Evolutionary conservation across 2,113 vertebrate species (phyloP).

Genomic region (Festucalex cinctus): DNA sequence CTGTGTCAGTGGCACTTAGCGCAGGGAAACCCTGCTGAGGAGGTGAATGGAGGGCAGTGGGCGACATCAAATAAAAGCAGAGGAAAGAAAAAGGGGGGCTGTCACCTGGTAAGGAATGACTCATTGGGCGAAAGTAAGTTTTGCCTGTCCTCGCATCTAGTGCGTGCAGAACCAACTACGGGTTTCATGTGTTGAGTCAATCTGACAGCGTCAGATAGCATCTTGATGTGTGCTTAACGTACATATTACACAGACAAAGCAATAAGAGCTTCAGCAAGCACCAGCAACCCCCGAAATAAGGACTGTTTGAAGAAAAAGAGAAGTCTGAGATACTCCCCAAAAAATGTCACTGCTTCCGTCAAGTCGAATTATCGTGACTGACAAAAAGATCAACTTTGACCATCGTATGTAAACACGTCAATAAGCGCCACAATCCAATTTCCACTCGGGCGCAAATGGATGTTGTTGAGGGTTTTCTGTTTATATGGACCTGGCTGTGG

Average conservation of each 20-base stretch:
- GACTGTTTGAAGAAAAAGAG: not conserved
- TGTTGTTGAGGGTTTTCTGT: conserved; percentile 44
- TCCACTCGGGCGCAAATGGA: conserved; percentile 32
- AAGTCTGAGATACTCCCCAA: not conserved
- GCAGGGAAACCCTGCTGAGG: conserved; percentile 47
- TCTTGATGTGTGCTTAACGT: conserved; percentile 44
- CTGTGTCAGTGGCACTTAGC: conserved; percentile 44
- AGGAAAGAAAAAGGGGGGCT: conserved; percentile 15
- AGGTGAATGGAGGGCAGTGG: conserved; percentile 35
- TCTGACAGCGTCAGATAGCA: conserved; percentile 45
- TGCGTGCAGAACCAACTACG: conserved; percentile 53
- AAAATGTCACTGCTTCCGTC: conserved; percentile 28
- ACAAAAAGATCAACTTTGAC: conserved; percentile 38
- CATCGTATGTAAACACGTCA: conserved; percentile 39
- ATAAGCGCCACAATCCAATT: conserved; percentile 53
- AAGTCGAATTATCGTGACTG: conserved; percentile 24
- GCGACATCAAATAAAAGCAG: conserved; percentile 21
- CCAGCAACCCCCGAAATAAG: conserved; percentile 19
- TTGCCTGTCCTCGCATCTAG: conserved; percentile 63
- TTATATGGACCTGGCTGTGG: conserved; percentile 45
- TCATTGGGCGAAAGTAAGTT: conserved; percentile 67
- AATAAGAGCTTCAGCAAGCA: conserved; percentile 27
- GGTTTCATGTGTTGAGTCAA: conserved; percentile 39
- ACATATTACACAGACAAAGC: conserved; percentile 38
- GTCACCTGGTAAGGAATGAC: conserved; percentile 66